phyloP scores from a whole-genome alignment of 2,797 vertebrate species.

The Furcifer pardalis region DNA sequence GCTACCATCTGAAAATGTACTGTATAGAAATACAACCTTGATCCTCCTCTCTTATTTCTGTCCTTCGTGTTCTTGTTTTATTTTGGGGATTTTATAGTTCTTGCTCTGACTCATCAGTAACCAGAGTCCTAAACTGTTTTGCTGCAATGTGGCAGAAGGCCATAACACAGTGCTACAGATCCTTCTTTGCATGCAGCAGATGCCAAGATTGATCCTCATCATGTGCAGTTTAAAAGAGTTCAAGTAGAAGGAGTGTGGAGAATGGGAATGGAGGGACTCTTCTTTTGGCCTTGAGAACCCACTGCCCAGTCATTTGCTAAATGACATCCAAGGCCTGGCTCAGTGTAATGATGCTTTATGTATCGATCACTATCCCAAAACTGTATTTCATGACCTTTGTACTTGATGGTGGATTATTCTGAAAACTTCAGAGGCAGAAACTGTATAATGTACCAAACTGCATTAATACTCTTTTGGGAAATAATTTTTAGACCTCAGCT shows the following conservation, averaged over 20 bases:
- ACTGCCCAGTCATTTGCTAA: neutral
- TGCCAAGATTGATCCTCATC: neutral
- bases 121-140: neutral
- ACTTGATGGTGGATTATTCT: neutral
- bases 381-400: neutral
- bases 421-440: constrained; percentile 35
- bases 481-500: constrained; percentile 24
- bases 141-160: neutral
- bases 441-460: constrained; percentile 7
- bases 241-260: too few species aligned
- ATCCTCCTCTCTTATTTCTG: neutral
- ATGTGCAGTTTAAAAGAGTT: neutral
- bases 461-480: constrained; percentile 6
- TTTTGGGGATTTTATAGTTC: neutral
- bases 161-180: too few species aligned
- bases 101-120: neutral
- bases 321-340: neutral
- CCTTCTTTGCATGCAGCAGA: neutral
- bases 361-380: neutral
- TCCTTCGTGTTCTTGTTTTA: neutral
- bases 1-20: neutral
- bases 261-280: too few species aligned
- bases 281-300: neutral
- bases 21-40: neutral
- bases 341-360: neutral